Evolutionary conservation across 2,888 invertebrate species (phyloP), one percentile per base, ranked within the genome.

Genomic region (Torymus texanus): DNA sequence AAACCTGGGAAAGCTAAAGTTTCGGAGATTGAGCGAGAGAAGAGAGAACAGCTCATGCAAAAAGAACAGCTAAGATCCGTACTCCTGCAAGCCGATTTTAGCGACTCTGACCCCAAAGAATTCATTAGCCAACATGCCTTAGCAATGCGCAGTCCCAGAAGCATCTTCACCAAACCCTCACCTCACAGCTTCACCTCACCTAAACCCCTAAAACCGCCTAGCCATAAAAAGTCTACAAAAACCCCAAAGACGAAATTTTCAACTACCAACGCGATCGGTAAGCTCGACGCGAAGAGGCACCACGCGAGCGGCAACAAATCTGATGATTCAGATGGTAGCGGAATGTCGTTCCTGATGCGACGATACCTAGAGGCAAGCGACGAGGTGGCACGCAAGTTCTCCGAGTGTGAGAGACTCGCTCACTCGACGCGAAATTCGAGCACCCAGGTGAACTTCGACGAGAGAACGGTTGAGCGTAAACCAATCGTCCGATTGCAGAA

Each of bases 271-370:
- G 29, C 29, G 29, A 3, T 3, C 4, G 29, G 29, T 41, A 41
- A 41, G 8, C 41, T 41, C 41, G 41, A 41, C 41, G 41, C 41
- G 0, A 41, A 41, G 41, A 41, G 10, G 41, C 41, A 41, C 1
- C 41, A 41, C 41, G 41, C 8, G 41, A 41, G 41, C 41, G 41
- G 41, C 24, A 13, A 61, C 2, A 65, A 63, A 16, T 63, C 14
- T 21, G 75, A 74, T n/a, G 71, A 79, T n/a, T 21, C 55, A 12
- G 77, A 79, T 3, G 79, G 63, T 2, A 77, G 66, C 18, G 81
- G 79, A 13, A 79, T 81, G 79, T 79, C 81, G 14, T 81, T 70
- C 59, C 50, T 81, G 67, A 81, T 81, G 81, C 79, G 75, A 12
- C 50, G 72, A 11, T 81, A 81, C 16, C 59, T 81, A 2, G 71